These are phyloP conservation scores for Geotrupes spiniger DNA, from an alignment of 2,888 invertebrate species.

Conservation along the genomic window DNA sequence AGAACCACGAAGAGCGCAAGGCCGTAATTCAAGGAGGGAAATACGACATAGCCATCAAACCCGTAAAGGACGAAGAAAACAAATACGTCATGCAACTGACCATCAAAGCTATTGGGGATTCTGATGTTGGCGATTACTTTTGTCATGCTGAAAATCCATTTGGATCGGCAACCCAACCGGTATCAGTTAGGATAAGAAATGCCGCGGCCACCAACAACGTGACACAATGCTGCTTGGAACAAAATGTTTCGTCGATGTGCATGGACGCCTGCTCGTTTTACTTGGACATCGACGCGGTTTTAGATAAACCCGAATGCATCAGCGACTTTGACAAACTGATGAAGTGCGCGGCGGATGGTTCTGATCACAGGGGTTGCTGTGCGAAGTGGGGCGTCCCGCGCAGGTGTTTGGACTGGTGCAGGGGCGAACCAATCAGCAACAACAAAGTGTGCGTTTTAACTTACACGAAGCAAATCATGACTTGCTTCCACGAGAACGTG, in stretches of 20 bases:
- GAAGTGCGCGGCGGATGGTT: slow-evolving; percentile 80
- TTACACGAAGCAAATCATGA: slow-evolving; percentile 71
- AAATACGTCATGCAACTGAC: slow-evolving; percentile 72
- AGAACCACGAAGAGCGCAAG: slow-evolving; percentile 68
- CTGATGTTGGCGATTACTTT: slow-evolving; percentile 77
- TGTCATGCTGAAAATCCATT: slow-evolving; percentile 84
- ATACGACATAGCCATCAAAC: slow-evolving; percentile 62
- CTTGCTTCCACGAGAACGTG: slow-evolving; percentile 78
- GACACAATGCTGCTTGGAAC: slow-evolving; percentile 75
- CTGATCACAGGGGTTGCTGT: slow-evolving; percentile 82
- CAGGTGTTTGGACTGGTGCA: slow-evolving; percentile 80
- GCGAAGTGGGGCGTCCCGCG: slow-evolving; percentile 76
- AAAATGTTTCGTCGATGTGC: slow-evolving; percentile 76
- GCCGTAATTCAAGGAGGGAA: slow-evolving; percentile 77
- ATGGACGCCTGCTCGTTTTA: slow-evolving; percentile 83
- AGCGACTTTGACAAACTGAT: slow-evolving; percentile 81
- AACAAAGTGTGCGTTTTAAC: slow-evolving; percentile 67
- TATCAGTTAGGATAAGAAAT: slow-evolving; percentile 68
- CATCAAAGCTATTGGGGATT: slow-evolving; percentile 67
- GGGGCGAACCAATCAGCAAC: slow-evolving; percentile 69
- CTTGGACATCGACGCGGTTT: slow-evolving; percentile 78
- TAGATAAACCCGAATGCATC: slow-evolving; percentile 77
- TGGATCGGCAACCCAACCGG: slow-evolving; percentile 69
- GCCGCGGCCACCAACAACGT: slow-evolving; percentile 66
- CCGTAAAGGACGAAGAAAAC: slow-evolving; percentile 63